Conservation (phyloP, 2,797 vertebrate species). For the Silurus aristotelis region DNA sequence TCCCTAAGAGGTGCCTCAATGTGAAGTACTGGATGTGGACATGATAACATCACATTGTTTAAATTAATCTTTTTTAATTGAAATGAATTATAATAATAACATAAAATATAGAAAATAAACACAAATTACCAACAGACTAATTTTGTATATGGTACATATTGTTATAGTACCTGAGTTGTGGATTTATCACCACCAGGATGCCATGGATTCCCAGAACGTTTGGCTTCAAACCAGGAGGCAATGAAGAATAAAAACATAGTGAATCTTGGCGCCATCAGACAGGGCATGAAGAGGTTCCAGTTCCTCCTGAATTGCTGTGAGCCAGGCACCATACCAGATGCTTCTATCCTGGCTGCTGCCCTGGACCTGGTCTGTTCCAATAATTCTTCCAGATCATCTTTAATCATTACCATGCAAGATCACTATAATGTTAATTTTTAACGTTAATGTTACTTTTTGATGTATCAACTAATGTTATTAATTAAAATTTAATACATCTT, state of each 20-base stretch:
- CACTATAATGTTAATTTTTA: too few relatives aligned
- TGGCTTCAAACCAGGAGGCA: constrained; percentile 88
- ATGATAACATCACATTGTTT: constrained; percentile 3
- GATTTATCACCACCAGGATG: constrained; percentile 77
- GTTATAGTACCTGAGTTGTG: neutral
- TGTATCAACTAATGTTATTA: neutral
- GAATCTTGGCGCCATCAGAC: constrained; percentile 93
- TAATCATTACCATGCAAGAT: too few relatives aligned
- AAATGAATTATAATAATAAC: neutral
- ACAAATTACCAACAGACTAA: neutral
- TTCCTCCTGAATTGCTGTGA: constrained; percentile 98
- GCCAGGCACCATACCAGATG: constrained; percentile 95
- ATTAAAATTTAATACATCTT: neutral
- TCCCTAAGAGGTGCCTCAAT: constrained; percentile 37
- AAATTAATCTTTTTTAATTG: neutral
- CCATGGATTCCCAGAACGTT: constrained; percentile 91
- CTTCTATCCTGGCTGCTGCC: constrained; percentile 95
- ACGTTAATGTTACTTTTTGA: neutral
- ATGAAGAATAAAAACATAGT: constrained; percentile 96
- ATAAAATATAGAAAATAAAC: neutral
- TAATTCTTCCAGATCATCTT: neutral
- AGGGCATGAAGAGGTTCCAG: constrained; percentile 99
- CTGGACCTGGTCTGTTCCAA: constrained; percentile 88
- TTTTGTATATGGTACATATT: neutral
- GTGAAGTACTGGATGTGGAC: constrained; percentile 39